Evolutionary conservation across 2,113 vertebrate genomes (phyloP).

Genomic region (Promerops cafer): DNA sequence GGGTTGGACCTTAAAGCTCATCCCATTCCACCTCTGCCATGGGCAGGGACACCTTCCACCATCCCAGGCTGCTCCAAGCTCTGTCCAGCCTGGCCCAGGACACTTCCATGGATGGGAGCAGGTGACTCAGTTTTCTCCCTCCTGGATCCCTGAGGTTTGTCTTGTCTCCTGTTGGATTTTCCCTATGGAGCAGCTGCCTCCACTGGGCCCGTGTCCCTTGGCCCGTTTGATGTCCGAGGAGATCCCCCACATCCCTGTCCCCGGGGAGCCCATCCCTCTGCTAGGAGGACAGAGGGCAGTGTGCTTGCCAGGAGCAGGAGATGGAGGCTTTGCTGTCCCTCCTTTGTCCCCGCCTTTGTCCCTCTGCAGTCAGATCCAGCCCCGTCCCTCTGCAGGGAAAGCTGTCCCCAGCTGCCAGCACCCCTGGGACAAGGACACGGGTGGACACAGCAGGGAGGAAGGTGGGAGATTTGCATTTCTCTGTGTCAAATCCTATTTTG

Average conservation of each 20-base stretch:
- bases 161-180: neutral
- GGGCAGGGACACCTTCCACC: neutral
- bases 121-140: neutral
- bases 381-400: neutral
- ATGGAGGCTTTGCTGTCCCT: neutral
- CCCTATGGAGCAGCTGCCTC: neutral
- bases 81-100: fast-evolving
- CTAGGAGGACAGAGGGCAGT: neutral
- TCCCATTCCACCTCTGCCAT: neutral
- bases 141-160: neutral
- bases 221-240: neutral
- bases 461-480: neutral
- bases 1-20: neutral
- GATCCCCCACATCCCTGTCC: neutral
- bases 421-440: neutral
- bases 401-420: neutral
- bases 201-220: neutral
- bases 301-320: neutral
- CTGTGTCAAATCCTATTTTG: neutral
- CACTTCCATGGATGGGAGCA: neutral
- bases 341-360: neutral
- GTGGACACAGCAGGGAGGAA: neutral
- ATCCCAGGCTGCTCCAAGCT: neutral
- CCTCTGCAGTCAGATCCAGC: neutral
- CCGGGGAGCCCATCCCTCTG: neutral